phyloP scores from a whole-genome alignment of 2,888 invertebrate species.

The Eumerus sabulonum region DNA sequence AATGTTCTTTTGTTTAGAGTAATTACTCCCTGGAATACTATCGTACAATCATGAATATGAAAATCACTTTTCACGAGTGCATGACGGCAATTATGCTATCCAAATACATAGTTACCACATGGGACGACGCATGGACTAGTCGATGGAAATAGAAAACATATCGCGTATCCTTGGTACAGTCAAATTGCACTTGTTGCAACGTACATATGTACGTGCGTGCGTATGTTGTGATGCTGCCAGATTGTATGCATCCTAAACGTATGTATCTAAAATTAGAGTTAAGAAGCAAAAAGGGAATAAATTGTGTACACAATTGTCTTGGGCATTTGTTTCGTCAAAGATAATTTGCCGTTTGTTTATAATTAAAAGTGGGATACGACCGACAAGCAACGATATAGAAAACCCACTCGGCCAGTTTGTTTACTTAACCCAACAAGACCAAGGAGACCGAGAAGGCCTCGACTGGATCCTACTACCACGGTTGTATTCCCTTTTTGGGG shows the following conservation, averaged over 20 bases:
- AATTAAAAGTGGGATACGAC: slow-evolving; percentile 41
- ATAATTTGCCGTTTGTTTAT: slow-evolving; percentile 68
- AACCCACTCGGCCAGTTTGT: slow-evolving; percentile 54
- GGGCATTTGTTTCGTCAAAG: slow-evolving; percentile 67
- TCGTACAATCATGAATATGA: slow-evolving; percentile 57
- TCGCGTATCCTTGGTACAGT: slow-evolving; percentile 65
- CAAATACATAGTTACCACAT: slow-evolving; percentile 67
- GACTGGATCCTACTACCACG: too few species aligned
- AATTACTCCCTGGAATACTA: slow-evolving; percentile 66
- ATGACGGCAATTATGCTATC: slow-evolving; percentile 62
- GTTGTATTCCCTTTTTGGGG: slow-evolving; percentile 51
- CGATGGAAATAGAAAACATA: slow-evolving; percentile 68
- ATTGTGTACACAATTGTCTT: slow-evolving; percentile 65
- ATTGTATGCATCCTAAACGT: slow-evolving; percentile 53
- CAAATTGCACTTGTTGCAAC: slow-evolving; percentile 68
- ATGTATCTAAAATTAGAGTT: slow-evolving; percentile 62
- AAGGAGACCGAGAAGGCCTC: slow-evolving; percentile 39
- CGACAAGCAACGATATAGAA: slow-evolving; percentile 22
- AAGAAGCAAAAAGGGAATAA: background rate
- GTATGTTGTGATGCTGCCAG: slow-evolving; percentile 2
- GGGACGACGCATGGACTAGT: slow-evolving; percentile 57
- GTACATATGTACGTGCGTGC: slow-evolving; percentile 25
- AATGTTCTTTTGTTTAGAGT: slow-evolving; percentile 61
- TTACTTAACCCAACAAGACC: slow-evolving; percentile 57
- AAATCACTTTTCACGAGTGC: slow-evolving; percentile 56